Evolutionary conservation across 2,113 vertebrate genomes (phyloP), one percentile per base, ranked within the genome.

Genomic region (Leptobrachium ailaonicum): DNA sequence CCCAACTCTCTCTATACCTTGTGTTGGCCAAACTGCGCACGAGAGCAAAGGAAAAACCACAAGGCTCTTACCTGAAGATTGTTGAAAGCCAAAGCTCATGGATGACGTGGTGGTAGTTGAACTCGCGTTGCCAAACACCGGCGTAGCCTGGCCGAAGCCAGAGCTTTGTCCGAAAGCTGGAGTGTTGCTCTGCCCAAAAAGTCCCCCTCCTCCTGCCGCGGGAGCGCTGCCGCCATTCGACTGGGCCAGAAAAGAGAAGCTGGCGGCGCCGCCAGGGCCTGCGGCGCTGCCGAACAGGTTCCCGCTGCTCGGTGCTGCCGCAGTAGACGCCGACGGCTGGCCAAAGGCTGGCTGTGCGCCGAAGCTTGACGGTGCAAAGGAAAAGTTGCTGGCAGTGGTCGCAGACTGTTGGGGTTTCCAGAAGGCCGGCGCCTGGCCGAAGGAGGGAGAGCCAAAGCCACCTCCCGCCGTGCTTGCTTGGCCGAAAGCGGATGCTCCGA

Each of bases 81-180:
- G 97, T 79, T 92, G 95, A 82, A 99, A 99, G 0, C 91, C 95
- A 2, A 95, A 83, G 0, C 96, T 91, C 0, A 95, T 89, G 0
- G 95, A 92, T 3, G 95, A 95, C 3, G 95, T 95, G n/a, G 95
- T 96, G 2, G 77, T 54, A 0, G 90, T 62, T 0, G 89, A 14
- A 0, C 89, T 82, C 41, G 92, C 75, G 1, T 88, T 87, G 0
- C 96, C 97, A 5, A 99, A 99, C 63, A 95, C 83, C 0, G 93
- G 83, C 4, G 90, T 84, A 1, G 85, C 89, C 41, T 97, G 96
- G 0, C 95, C 96, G 12, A 98, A 99, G 47, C 86, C 85, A 0
- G 93, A 78, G 79, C 84, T 93, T 88, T 97, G 96, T 1, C 97
- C 96, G 42, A 99, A 99, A 0, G 83, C 91, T 0, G 93, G 92